Percentiles rank a stretch among this genome's conserved stretches.
Evolutionary conservation across 2,113 vertebrate species (phyloP).

Genomic region (Conger conger): DNA sequence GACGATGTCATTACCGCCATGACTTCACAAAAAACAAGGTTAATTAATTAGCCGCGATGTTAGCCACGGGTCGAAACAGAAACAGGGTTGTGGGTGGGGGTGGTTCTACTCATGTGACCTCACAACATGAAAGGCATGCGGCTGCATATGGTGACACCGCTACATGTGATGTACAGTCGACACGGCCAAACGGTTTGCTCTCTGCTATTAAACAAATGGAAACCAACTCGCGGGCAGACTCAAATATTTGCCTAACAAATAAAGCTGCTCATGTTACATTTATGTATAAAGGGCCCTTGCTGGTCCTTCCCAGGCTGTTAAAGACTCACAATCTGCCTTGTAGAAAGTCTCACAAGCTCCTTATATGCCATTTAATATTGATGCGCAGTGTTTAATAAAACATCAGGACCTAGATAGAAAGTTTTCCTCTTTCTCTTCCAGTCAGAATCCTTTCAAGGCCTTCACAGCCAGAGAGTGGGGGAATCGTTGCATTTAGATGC

Average conservation of each 20-base stretch:
- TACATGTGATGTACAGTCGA: conserved; percentile 1
- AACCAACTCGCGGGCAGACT: background rate
- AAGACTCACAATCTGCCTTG: background rate
- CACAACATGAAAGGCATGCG: conserved; percentile 25
- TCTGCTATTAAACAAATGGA: conserved; percentile 20
- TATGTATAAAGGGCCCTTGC: background rate
- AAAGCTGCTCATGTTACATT: conserved; percentile 1
- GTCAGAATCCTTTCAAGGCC: conserved; percentile 1
- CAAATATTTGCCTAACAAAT: conserved; percentile 34
- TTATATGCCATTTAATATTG: conserved; percentile 6
- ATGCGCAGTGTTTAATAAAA: conserved; percentile 1
- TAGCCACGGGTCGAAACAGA: conserved; percentile 10
- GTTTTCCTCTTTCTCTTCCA: background rate
- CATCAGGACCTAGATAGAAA: conserved; percentile 4
- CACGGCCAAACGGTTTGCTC: background rate
- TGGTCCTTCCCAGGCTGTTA: background rate
- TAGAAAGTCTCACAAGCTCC: background rate
- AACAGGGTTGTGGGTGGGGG: background rate
- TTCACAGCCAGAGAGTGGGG: background rate
- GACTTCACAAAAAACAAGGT: conserved; percentile 26
- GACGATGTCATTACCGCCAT: conserved; percentile 32
- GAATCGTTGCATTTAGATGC: background rate
- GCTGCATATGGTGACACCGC: conserved; percentile 35
- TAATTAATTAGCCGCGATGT: conserved; percentile 35
- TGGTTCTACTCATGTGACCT: conserved; percentile 29